These are phyloP conservation scores for Cecidostiba fungosa DNA, from an alignment of 2,888 invertebrate species.

Conservation along the genomic window DNA sequence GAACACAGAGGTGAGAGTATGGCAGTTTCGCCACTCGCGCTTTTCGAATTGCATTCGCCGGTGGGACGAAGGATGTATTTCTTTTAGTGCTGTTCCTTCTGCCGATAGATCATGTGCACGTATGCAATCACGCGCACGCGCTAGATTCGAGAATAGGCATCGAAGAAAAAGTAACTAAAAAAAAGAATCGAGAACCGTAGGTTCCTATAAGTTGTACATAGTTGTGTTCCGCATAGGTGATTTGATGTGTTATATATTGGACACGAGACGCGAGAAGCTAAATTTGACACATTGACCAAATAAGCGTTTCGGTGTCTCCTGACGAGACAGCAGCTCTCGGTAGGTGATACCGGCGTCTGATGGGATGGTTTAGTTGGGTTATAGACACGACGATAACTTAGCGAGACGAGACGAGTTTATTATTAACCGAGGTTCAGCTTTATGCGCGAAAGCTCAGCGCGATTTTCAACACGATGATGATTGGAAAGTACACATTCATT, in stretches of 20 bases:
- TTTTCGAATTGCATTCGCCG: slow-evolving; percentile 18
- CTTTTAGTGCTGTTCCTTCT: background rate
- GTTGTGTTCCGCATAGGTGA: slow-evolving; percentile 63
- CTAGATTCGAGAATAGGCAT: slow-evolving; percentile 47
- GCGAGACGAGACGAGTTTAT: background rate
- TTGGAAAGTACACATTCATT: slow-evolving; percentile 42
- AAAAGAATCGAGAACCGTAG: slow-evolving; percentile 55
- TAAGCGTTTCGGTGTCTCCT: slow-evolving; percentile 39
- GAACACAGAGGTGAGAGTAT: slow-evolving; percentile 16
- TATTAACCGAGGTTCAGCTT: background rate
- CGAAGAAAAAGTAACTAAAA: slow-evolving; percentile 25
- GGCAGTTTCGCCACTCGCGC: slow-evolving; percentile 39
- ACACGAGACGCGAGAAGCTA: slow-evolving; percentile 51
- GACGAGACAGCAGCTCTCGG: slow-evolving; percentile 48
- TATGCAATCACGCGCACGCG: background rate
- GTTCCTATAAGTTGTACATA: slow-evolving; percentile 65
- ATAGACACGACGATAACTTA: slow-evolving; percentile 16
- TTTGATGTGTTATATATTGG: slow-evolving; percentile 58
- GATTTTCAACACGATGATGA: slow-evolving; percentile 32
- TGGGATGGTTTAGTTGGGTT: background rate
- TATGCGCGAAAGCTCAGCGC: slow-evolving; percentile 34
- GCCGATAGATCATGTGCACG: background rate
- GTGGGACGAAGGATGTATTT: background rate
- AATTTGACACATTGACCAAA: slow-evolving; percentile 34
- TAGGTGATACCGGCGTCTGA: slow-evolving; percentile 26